Percentiles rank a stretch among this genome's conserved stretches.
phyloP scores from a whole-genome alignment of 2,888 invertebrate species.

The Saturnia pavonia region DNA sequence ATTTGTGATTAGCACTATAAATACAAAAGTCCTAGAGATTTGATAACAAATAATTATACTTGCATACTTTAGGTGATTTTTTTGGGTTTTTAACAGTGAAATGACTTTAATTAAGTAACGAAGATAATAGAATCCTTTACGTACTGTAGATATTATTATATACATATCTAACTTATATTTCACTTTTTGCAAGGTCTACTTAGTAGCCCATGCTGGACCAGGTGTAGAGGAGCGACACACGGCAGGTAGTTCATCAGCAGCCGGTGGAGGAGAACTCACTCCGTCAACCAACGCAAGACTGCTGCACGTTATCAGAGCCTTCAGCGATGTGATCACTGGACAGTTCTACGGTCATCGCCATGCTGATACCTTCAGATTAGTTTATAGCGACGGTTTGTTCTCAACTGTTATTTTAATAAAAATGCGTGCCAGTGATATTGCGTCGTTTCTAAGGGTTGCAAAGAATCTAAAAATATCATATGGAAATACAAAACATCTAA shows the following conservation, averaged over 20 bases:
- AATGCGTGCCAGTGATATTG: too few species aligned
- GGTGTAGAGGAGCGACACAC: slow-evolving; percentile 93
- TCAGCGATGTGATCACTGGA: slow-evolving; percentile 91
- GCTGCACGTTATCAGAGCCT: slow-evolving; percentile 87
- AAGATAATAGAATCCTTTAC: neutral
- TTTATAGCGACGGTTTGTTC: slow-evolving; percentile 85
- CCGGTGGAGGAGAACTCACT: slow-evolving; percentile 83
- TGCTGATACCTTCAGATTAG: slow-evolving; percentile 93
- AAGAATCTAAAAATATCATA: too few species aligned
- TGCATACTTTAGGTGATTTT: neutral
- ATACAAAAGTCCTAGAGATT: neutral
- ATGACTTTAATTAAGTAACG: neutral
- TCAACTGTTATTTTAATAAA: neutral
- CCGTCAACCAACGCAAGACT: slow-evolving; percentile 88
- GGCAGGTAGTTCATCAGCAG: slow-evolving; percentile 83
- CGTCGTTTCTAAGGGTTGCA: too few species aligned
- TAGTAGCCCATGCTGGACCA: slow-evolving; percentile 95
- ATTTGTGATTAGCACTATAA: neutral
- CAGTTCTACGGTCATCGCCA: slow-evolving; percentile 97
- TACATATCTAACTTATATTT: neutral
- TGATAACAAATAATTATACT: neutral
- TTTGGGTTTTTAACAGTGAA: neutral
- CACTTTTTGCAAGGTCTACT: slow-evolving; percentile 85
- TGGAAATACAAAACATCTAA: neutral
- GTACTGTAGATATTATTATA: too few species aligned